Base-by-base conservation (phyloP, 2,113 vertebrate species). In the Grammomys dolichurus region DNA sequence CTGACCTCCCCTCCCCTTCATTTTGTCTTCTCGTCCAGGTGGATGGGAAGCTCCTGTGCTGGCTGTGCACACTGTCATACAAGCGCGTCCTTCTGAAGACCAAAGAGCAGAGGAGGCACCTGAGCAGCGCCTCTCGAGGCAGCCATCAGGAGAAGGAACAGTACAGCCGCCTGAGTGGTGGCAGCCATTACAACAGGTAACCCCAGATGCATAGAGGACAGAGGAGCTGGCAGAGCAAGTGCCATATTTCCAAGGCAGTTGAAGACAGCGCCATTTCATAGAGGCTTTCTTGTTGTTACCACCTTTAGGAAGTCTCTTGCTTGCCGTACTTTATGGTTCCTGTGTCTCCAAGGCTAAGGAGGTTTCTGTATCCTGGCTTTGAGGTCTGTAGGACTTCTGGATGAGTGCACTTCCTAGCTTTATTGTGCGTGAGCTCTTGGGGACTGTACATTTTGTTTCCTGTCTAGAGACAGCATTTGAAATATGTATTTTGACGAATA, bases 81-180 rank as follows among this genome's bases (percentile, higher is more conserved):
- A 99, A 98, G 86, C 97, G 98, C 40, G 99, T 99, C 87, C 98
- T 99, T 16, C 98, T 99, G 98, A 99, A 99, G 98, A 98, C 98
- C 97, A 99, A 99, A 98, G 98, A 99, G 96, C 98, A 99, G 95
- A 98, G 98, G 96, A 99, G 98, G 72, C 98, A 98, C 94, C 94
- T 98, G 90, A 98, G 98, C 97, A 98, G 98, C 91, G 98, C 99
- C 2, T 98, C 98, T 28, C 97, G 98, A 43, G 93, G 93, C 1
- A 93, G 98, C 96, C 98, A 99, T 87, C 98, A 98, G 17, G 98
- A 99, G 97, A 99, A 99, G 95, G 98, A 99, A 6, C 98, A 98
- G 94, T 99, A 98, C 91, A 98, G 98, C 10, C 96, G 98, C 58
- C 97, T 99, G 88, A 98, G 98, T 92, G 92, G 98, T 2, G 95